phyloP scores from a whole-genome alignment of 1,140 invertebrate genomes.

The Coelopa frigida region DNA sequence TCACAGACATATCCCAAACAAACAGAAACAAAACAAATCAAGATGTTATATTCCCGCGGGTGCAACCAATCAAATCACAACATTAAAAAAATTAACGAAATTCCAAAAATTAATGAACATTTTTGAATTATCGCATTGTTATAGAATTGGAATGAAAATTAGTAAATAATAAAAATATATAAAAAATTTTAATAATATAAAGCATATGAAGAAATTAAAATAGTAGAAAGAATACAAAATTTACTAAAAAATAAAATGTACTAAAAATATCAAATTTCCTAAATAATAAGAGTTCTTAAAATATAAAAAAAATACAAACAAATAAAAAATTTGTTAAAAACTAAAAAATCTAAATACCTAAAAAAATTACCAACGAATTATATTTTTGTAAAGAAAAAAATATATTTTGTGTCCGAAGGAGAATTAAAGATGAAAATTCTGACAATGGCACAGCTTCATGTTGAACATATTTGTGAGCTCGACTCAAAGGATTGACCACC shows the following conservation, averaged over 20 bases:
- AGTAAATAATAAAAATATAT: too few species aligned
- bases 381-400: not conserved
- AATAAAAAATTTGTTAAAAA: not conserved
- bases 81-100: too few species aligned
- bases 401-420: not conserved
- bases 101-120: too few species aligned
- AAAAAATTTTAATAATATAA: too few species aligned
- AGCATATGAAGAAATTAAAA: too few species aligned
- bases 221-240: too few species aligned
- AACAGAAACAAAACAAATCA: slow-evolving; percentile 4
- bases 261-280: not conserved
- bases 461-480: slow-evolving; percentile 7
- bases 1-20: not conserved
- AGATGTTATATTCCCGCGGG: not conserved
- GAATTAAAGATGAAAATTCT: slow-evolving; percentile 1
- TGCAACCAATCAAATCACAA: not conserved
- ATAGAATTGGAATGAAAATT: too few species aligned
- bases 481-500: slow-evolving; percentile 7
- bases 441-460: slow-evolving; percentile 4
- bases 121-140: too few species aligned
- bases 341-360: not conserved
- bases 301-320: not conserved
- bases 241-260: too few species aligned
- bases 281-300: not conserved
- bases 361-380: not conserved